phyloP scores from a whole-genome alignment of 2,888 invertebrate genomes.

The Cantharis nigra region DNA sequence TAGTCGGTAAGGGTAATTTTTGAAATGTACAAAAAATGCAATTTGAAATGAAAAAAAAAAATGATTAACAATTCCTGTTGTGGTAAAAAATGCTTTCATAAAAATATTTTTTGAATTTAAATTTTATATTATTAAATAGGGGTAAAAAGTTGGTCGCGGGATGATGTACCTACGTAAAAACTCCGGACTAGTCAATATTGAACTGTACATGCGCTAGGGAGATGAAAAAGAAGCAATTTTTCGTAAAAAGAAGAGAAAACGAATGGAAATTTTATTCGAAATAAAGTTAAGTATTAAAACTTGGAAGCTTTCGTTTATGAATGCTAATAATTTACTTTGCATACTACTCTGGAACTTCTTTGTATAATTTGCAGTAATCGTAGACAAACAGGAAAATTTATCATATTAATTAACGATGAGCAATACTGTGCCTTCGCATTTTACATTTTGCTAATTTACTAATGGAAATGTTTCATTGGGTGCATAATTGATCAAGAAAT shows the following conservation, averaged over 20 bases:
- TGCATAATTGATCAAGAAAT: slow-evolving; percentile 40
- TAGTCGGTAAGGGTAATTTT: neutral
- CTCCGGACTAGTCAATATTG: slow-evolving; percentile 47
- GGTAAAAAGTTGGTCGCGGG: slow-evolving; percentile 2
- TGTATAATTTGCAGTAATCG: slow-evolving; percentile 53
- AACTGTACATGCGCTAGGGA: slow-evolving; percentile 49
- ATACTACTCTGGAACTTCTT: slow-evolving; percentile 47
- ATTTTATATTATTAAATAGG: slow-evolving; percentile 1
- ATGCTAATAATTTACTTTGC: slow-evolving; percentile 58
- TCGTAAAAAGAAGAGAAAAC: slow-evolving; percentile 51
- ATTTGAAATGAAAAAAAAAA: neutral
- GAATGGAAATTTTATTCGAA: slow-evolving; percentile 57
- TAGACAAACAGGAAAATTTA: slow-evolving; percentile 48
- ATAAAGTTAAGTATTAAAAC: slow-evolving; percentile 55
- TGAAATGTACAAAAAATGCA: neutral
- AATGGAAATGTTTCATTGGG: slow-evolving; percentile 41
- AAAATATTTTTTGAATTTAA: neutral
- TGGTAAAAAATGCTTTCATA: neutral
- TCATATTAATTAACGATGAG: slow-evolving; percentile 47
- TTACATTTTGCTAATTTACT: slow-evolving; percentile 43
- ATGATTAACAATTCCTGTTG: neutral
- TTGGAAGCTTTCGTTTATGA: slow-evolving; percentile 54
- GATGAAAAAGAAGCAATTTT: slow-evolving; percentile 50
- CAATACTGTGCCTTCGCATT: slow-evolving; percentile 35
- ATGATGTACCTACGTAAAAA: slow-evolving; percentile 14